Conservation (phyloP, 2,797 vertebrate genomes). For the Anguilla marmorata region DNA sequence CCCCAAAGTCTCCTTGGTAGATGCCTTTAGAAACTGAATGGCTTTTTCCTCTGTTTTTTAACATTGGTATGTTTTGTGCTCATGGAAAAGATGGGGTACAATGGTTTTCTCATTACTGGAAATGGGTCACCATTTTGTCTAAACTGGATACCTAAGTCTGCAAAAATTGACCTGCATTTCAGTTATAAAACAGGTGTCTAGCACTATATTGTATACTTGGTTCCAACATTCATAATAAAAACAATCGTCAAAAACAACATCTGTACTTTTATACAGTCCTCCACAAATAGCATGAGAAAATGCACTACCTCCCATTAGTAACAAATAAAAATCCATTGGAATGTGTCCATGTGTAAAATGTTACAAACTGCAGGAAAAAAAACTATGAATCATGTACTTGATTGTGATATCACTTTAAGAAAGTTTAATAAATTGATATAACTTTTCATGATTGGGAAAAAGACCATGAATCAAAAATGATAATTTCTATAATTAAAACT, state of each 20-base stretch:
- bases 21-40: background rate
- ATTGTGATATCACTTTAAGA: background rate
- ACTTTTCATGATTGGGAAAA: too few relatives aligned
- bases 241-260: background rate
- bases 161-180: conserved; percentile 36
- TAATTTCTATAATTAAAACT: background rate
- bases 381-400: background rate
- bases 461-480: background rate
- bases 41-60: background rate
- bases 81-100: background rate
- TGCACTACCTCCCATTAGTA: background rate
- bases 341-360: background rate
- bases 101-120: conserved; percentile 8
- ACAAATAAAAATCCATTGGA: conserved; percentile 1
- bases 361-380: too few relatives aligned
- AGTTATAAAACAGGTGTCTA: background rate
- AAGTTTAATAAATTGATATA: too few relatives aligned
- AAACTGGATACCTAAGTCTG: conserved; percentile 19
- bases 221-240: background rate
- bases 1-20: background rate
- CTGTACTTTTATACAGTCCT: background rate
- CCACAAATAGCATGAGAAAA: background rate
- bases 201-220: background rate
- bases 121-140: conserved; percentile 4
- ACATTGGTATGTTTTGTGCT: background rate